phyloP scores from a whole-genome alignment of 1,140 invertebrate species.

The Hypsibius dujardini region DNA sequence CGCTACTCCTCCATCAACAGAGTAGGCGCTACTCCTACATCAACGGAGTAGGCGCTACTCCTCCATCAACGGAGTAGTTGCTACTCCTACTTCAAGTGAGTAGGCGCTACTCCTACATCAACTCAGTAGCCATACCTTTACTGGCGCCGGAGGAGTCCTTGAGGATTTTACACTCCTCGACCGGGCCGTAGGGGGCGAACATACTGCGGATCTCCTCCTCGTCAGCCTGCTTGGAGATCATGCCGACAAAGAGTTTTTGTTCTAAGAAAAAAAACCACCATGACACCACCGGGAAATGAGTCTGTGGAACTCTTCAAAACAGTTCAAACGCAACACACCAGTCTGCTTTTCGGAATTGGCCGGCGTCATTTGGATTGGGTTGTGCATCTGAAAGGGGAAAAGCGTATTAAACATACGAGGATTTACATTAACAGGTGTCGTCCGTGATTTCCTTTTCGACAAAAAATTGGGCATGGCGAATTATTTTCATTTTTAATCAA shows the following conservation, averaged over 20 bases:
- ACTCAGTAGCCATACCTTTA: slow-evolving; percentile 14
- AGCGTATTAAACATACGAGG: neutral
- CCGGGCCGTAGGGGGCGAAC: slow-evolving; percentile 77
- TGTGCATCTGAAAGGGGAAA: slow-evolving; percentile 72
- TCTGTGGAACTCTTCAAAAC: no score
- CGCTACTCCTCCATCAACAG: no score
- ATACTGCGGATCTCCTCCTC: slow-evolving; percentile 86
- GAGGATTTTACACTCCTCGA: slow-evolving; percentile 94
- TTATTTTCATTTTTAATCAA: no score
- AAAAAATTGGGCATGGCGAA: no score
- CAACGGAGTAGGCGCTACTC: no score
- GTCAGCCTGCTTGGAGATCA: slow-evolving; percentile 88
- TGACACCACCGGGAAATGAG: no score
- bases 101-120: no score
- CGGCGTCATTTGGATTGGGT: slow-evolving; percentile 99
- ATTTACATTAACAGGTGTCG: no score
- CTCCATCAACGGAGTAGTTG: no score
- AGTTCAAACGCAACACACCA: slow-evolving; percentile 39
- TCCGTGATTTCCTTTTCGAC: no score
- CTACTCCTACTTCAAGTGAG: no score
- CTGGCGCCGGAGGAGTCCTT: slow-evolving; percentile 76
- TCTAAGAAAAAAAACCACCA: slow-evolving; percentile 42
- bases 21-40: no score
- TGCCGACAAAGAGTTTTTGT: slow-evolving; percentile 92
- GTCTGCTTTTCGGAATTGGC: slow-evolving; percentile 97